A percentile compares a stretch with the other conserved stretches of the same genome.
Evolutionary conservation across 2,888 invertebrate species (phyloP).

Genomic region (Ganaspis brasiliensis): DNA sequence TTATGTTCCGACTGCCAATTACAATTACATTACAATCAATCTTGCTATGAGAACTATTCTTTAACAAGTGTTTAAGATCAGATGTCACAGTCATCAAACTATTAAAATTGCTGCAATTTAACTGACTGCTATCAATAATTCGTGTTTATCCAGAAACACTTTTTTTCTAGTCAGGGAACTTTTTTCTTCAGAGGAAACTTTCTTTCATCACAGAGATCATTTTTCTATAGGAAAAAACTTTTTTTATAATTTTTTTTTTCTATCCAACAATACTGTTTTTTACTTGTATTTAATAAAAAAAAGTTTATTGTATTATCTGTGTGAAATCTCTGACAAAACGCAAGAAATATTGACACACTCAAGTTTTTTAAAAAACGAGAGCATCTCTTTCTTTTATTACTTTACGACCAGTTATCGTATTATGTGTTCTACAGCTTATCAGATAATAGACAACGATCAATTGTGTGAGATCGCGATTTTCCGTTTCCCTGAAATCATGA

Average conservation of each 20-base stretch:
- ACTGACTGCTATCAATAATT: not conserved
- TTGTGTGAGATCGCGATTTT: slow-evolving; percentile 17
- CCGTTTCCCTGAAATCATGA: slow-evolving; percentile 10
- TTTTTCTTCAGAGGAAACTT: too few relatives aligned
- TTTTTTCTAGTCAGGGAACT: too few relatives aligned
- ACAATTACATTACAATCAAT: slow-evolving; percentile 61
- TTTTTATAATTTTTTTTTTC: too few relatives aligned
- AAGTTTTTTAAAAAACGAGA: too few relatives aligned
- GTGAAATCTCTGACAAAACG: too few relatives aligned
- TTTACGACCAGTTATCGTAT: not conserved
- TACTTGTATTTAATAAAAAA: too few relatives aligned
- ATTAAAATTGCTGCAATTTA: slow-evolving; percentile 14
- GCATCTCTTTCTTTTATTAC: slow-evolving; percentile 9
- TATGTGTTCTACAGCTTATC: not conserved
- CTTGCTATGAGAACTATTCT: slow-evolving; percentile 51
- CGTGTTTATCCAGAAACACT: not conserved
- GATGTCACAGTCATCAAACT: slow-evolving; percentile 51
- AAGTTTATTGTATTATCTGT: too few relatives aligned
- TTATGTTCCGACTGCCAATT: slow-evolving; percentile 59
- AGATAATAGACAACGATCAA: slow-evolving; percentile 13
- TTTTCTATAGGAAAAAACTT: too few relatives aligned
- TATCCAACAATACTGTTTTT: too few relatives aligned
- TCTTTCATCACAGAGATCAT: too few relatives aligned
- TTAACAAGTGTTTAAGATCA: slow-evolving; percentile 44
- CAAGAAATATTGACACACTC: too few relatives aligned